Conservation (phyloP, 2,113 vertebrate genomes). For the Amphilophus citrinellus region DNA sequence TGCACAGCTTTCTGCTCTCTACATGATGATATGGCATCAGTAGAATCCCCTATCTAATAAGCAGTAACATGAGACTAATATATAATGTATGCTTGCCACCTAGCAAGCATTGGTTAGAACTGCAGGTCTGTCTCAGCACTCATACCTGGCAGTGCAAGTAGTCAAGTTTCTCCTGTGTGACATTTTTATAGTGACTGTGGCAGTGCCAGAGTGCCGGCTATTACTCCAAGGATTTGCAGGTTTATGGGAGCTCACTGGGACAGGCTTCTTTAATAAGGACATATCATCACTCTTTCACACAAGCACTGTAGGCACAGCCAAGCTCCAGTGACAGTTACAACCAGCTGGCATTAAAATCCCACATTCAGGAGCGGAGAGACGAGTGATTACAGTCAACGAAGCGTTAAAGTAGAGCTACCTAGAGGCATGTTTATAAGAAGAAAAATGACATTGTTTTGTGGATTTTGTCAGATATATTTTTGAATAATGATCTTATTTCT, state of each 20-base stretch:
- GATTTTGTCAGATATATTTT: not conserved
- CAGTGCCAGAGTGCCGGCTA: not conserved
- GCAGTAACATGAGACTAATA: no score
- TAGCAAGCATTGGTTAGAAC: not conserved
- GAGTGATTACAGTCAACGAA: not conserved
- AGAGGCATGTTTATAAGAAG: not conserved
- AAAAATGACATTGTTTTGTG: not conserved
- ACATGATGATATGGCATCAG: not conserved
- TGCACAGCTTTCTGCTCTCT: not conserved
- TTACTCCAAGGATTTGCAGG: not conserved
- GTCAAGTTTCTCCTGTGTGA: not conserved
- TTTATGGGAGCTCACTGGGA: slow-evolving; percentile 8
- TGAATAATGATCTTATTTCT: not conserved
- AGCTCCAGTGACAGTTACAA: slow-evolving; percentile 1
- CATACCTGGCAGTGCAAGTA: not conserved
- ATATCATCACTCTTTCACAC: slow-evolving; percentile 6
- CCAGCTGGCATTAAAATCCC: not conserved
- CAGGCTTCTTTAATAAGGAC: slow-evolving; percentile 10
- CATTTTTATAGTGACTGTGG: not conserved
- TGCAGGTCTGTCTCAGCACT: not conserved
- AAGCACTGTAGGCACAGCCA: not conserved
- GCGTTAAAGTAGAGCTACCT: not conserved
- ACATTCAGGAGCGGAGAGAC: not conserved
- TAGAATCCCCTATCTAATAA: not conserved
- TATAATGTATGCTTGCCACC: not conserved